Base-by-base conservation (phyloP, 2,888 invertebrate genomes). In the Oeneis ivallda region DNA sequence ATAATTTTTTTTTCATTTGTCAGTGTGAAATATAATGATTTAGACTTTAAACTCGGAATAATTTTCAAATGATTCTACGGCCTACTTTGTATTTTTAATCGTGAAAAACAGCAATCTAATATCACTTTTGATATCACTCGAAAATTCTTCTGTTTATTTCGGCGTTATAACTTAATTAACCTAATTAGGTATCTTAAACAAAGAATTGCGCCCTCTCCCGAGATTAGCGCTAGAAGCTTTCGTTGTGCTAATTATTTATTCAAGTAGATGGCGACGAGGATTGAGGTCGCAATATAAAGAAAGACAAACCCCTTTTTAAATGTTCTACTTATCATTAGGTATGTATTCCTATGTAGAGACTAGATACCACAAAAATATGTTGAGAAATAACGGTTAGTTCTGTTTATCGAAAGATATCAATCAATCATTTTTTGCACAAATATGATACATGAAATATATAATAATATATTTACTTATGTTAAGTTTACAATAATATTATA, bases 141-240 rank as follows among this genome's bases (percentile, higher is more conserved):
- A 8, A 37, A 37, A 11, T 54, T 17, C 37, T 11, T 32, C 13
- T 41, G 41, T 41, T 56, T 56, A 19, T 56, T 56, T 56, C 19
- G 41, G 39, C 56, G 56, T 19, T 41, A 41, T 19, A 56, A 56
- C 13, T 56, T 19, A 56, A 56, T 56, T 56, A 56, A 56, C 56
- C 56, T 56, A 56, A 56, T 56, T 56, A n/a, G n/a, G n/a, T n/a
- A 19, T 56, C 13, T 41, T 26, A 41, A 37, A 19, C 56, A 56
- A 56, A 41, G 56, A 56, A 56, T 56, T 11, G 56, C 39, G 56
- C 19, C n/a, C 53, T 37, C 54, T 54, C 56, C 19, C 56, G 39
- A 56, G 56, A 41, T 56, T 56, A 56, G 56, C 56, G 13, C 39
- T 19, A 41, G 39, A 19, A 56, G 54, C 56, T 19, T 17, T 19